Evolutionary conservation across 2,888 invertebrate genomes (phyloP).

Genomic region (Hydropsyche betteni): DNA sequence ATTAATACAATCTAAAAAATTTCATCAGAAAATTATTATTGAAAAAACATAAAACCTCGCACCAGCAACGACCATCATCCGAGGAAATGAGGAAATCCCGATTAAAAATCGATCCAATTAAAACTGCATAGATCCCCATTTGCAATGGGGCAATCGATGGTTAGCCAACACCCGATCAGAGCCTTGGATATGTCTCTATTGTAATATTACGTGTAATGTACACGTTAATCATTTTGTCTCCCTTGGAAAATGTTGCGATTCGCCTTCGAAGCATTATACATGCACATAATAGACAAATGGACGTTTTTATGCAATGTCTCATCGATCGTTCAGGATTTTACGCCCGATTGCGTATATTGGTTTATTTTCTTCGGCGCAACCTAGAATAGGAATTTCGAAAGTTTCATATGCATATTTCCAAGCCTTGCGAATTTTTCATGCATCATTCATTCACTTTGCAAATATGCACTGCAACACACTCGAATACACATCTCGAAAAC

Average conservation of each 20-base stretch:
- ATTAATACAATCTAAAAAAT: too few relatives aligned
- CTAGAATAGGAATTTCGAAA: constrained; percentile 20
- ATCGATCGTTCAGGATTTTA: too few relatives aligned
- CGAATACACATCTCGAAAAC: too few relatives aligned
- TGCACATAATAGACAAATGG: neutral
- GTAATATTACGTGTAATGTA: constrained; percentile 3
- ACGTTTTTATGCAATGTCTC: too few relatives aligned
- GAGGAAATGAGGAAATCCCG: constrained; percentile 18
- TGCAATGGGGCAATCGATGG: neutral
- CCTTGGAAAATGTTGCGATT: too few relatives aligned
- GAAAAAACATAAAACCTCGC: too few relatives aligned
- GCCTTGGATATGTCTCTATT: constrained; percentile 6
- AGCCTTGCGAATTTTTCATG: neutral
- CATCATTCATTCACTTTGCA: neutral
- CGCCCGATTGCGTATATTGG: neutral
- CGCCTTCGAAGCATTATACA: neutral
- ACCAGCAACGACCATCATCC: neutral
- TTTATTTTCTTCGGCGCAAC: neutral
- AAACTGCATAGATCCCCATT: neutral
- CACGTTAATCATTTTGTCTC: neutral
- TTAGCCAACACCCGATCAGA: neutral
- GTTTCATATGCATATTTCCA: neutral
- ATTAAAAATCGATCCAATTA: constrained; percentile 25
- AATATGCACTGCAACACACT: neutral
- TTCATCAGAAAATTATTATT: too few relatives aligned